phyloP scores from a whole-genome alignment of 2,888 invertebrate species.

The Amphipoea lucens region DNA sequence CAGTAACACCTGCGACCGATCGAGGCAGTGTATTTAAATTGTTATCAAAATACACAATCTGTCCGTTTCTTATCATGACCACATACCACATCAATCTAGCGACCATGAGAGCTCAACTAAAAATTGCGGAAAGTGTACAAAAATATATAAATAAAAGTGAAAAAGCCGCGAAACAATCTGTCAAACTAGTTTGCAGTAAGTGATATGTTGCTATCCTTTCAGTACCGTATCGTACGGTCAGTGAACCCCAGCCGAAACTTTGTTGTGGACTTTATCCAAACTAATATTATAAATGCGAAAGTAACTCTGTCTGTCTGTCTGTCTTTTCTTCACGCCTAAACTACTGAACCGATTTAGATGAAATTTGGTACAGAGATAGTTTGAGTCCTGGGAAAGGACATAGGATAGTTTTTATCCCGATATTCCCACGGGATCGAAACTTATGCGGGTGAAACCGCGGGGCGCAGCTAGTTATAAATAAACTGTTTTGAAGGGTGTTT shows the following conservation, averaged over 20 bases:
- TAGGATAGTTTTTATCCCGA: no score
- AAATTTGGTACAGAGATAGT: no score
- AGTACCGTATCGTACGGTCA: constrained; percentile 51
- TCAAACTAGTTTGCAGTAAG: constrained; percentile 43
- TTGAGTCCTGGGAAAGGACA: no score
- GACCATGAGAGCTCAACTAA: constrained; percentile 21
- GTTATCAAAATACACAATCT: constrained; percentile 18
- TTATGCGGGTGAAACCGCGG: no score
- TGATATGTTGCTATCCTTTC: constrained; percentile 61
- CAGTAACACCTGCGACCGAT: neutral
- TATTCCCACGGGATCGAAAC: no score
- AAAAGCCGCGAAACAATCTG: constrained; percentile 24
- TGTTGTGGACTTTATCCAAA: neutral
- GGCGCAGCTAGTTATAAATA: no score
- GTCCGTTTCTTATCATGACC: constrained; percentile 13
- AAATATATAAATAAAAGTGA: constrained; percentile 17
- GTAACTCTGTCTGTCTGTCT: no score
- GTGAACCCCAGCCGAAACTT: constrained; percentile 36
- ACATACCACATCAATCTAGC: constrained; percentile 11
- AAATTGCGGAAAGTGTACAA: constrained; percentile 24
- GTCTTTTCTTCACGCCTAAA: no score
- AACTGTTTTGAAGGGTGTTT: neutral
- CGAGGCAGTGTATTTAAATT: neutral
- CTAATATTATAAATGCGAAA: no score
- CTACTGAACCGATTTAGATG: no score